A percentile compares a stretch with the other conserved stretches of the same genome.
Conservation (phyloP, 2,888 invertebrate genomes). For the Magallana nippona region DNA sequence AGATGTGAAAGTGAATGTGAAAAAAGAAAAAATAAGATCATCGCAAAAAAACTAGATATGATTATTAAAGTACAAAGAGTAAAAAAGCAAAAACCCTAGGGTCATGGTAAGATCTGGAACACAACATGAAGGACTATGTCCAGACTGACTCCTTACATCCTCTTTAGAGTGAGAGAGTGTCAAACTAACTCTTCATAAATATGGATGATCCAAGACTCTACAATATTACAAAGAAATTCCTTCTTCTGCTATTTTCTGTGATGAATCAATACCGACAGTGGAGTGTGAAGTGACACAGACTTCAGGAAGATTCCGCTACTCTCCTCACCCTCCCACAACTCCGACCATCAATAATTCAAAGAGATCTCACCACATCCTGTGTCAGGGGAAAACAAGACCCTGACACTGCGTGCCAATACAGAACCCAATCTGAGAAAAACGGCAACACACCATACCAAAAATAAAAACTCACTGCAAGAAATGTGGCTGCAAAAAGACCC, state of each 20-base stretch:
- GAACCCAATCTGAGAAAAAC: neutral
- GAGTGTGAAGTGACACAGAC: neutral
- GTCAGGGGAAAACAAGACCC: neutral
- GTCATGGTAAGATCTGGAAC: no score
- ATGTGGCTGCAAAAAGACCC: no score
- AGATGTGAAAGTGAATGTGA: no score
- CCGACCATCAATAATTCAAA: constrained; percentile 9
- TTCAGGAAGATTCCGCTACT: neutral
- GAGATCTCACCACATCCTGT: neutral
- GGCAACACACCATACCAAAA: no score
- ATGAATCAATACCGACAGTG: neutral
- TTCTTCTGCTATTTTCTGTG: neutral
- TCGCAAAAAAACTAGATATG: no score
- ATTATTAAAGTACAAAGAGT: no score
- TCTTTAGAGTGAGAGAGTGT: no score
- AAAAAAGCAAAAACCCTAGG: no score
- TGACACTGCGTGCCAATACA: neutral
- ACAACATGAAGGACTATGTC: no score
- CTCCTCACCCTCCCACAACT: neutral
- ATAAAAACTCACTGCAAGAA: no score
- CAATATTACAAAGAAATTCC: neutral
- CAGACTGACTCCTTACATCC: no score
- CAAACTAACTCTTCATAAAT: neutral
- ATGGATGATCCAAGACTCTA: neutral
- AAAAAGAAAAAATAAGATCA: no score